Conservation (phyloP, 1,140 invertebrate genomes). For the Calephelis nemesis region DNA sequence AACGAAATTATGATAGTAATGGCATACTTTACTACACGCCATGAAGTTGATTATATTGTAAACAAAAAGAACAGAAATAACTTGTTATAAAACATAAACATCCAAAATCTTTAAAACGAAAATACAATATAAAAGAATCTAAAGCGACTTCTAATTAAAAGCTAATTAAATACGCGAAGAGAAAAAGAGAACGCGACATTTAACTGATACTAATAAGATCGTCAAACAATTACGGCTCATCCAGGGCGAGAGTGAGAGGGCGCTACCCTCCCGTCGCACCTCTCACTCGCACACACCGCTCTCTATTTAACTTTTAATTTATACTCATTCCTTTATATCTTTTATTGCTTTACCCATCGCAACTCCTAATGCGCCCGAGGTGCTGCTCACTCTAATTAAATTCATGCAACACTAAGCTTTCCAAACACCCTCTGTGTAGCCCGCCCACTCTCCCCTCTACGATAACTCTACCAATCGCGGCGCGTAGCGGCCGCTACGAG, state of each 20-base stretch:
- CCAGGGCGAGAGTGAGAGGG: conserved; percentile 44
- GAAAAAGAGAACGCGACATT: conserved; percentile 74
- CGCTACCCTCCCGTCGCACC: conserved; percentile 21
- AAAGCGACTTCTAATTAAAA: conserved; percentile 71
- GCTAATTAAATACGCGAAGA: conserved; percentile 73
- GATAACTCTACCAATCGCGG: conserved; percentile 37
- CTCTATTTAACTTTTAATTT: conserved; percentile 80
- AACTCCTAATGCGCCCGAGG: conserved; percentile 77
- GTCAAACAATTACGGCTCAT: conserved; percentile 76
- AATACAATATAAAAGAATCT: conserved; percentile 56
- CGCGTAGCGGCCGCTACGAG: conserved; percentile 36
- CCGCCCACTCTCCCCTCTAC: conserved; percentile 44
- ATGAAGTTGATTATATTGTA: too few relatives aligned
- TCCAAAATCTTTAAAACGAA: conserved; percentile 31
- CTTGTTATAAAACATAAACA: conserved; percentile 13
- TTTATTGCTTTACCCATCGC: conserved; percentile 78
- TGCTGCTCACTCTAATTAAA: conserved; percentile 77
- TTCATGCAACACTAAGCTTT: conserved; percentile 77
- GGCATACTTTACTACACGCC: too few relatives aligned
- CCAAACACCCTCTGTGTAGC: conserved; percentile 43
- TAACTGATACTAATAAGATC: conserved; percentile 80
- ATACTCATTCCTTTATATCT: conserved; percentile 80
- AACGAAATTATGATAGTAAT: too few relatives aligned
- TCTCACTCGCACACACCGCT: conserved; percentile 47
- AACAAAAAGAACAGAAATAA: not conserved